Percentiles rank a stretch among this genome's conserved stretches.
phyloP scores from a whole-genome alignment of 2,797 vertebrate genomes.

The Cuculus canorus region DNA sequence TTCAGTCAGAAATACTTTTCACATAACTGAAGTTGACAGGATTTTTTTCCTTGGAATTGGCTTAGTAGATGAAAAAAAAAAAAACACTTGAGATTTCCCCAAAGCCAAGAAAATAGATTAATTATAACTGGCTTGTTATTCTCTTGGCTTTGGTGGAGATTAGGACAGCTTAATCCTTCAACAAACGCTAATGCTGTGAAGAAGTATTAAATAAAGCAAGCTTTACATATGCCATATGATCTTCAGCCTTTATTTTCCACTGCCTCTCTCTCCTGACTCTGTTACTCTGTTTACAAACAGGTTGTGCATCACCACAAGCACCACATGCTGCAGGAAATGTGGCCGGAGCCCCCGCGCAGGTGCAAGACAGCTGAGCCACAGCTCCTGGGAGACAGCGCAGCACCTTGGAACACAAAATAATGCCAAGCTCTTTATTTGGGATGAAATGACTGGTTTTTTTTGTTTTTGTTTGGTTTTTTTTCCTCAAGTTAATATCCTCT shows the following conservation, averaged over 20 bases:
- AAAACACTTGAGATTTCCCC: slow-evolving; percentile 25
- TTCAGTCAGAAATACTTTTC: background rate
- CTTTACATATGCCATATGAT: background rate
- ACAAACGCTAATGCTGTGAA: slow-evolving; percentile 17
- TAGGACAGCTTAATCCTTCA: slow-evolving; percentile 34
- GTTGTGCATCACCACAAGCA: rapidly evolving
- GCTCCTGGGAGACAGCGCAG: background rate
- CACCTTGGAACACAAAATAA: background rate
- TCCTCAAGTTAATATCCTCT: background rate
- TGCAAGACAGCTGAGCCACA: background rate
- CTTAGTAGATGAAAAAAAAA: slow-evolving; percentile 47
- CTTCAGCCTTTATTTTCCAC: background rate
- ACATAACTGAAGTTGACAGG: background rate
- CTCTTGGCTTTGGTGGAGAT: slow-evolving; percentile 32
- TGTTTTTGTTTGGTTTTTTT: no score
- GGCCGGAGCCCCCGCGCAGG: background rate
- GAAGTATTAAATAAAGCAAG: background rate
- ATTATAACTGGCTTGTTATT: slow-evolving; percentile 42
- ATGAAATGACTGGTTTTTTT: rapidly evolving
- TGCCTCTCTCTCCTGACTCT: background rate
- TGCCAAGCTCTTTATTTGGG: background rate
- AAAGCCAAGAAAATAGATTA: slow-evolving; percentile 32
- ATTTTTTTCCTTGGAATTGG: slow-evolving; percentile 47
- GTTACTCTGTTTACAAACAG: background rate
- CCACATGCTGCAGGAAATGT: rapidly evolving